Evolutionary conservation across 2,113 vertebrate genomes (phyloP).

Genomic region (Paradisaea rubra): DNA sequence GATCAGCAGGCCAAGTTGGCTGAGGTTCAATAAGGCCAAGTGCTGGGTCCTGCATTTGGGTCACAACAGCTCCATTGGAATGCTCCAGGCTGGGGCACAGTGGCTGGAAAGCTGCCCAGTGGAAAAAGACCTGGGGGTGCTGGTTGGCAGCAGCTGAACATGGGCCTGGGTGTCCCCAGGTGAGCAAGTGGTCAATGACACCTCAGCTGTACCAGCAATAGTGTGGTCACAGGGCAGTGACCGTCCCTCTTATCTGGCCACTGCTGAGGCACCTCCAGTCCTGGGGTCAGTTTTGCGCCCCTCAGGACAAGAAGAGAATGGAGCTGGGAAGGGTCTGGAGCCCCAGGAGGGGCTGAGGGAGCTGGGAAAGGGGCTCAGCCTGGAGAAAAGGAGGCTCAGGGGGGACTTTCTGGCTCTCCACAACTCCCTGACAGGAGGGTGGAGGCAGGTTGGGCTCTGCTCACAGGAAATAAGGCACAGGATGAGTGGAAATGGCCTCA

Average conservation of each 20-base stretch:
- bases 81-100: neutral
- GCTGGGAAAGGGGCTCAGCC: neutral
- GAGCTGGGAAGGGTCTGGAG: neutral
- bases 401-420: neutral
- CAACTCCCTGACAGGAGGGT: neutral
- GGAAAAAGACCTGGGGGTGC: neutral
- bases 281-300: neutral
- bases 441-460: rapidly evolving
- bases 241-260: neutral
- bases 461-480: neutral
- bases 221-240: neutral
- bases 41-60: neutral
- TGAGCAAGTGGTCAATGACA: neutral
- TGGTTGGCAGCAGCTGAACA: neutral
- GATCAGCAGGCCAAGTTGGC: neutral
- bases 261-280: neutral
- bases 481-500: neutral
- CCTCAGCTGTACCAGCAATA: neutral
- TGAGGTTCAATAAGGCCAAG: neutral
- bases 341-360: neutral
- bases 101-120: neutral
- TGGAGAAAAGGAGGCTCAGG: neutral
- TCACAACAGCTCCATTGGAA: neutral
- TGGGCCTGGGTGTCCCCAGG: neutral
- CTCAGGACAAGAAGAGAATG: neutral